Percentiles rank a stretch among this genome's conserved stretches.
These are phyloP conservation scores for Agrenia bidenticulata DNA, from an alignment of 2,888 invertebrate species.

Conservation along the genomic window DNA sequence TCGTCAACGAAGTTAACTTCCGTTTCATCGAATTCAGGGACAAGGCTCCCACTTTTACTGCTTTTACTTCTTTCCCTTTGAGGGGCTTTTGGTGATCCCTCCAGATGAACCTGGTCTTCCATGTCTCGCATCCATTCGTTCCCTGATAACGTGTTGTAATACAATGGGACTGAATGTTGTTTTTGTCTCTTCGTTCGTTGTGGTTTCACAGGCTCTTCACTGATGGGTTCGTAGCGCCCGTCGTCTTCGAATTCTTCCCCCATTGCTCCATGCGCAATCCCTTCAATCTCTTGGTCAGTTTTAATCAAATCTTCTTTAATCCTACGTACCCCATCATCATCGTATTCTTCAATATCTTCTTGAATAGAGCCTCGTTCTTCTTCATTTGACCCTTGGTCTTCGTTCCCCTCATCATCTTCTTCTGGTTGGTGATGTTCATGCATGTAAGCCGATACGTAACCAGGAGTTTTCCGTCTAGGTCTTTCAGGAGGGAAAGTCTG, in stretches of 20 bases:
- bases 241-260: constrained; percentile 42
- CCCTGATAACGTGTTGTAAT: constrained; percentile 52
- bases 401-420: constrained; percentile 22
- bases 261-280: not conserved
- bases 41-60: constrained; percentile 26
- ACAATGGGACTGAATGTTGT: constrained; percentile 36
- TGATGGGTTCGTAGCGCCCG: constrained; percentile 51
- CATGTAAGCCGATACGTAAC: constrained; percentile 50
- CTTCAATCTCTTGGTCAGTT: constrained; percentile 37
- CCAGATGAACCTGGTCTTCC: constrained; percentile 28
- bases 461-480: constrained; percentile 46
- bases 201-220: constrained; percentile 42
- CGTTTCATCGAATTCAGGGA: constrained; percentile 19
- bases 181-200: constrained; percentile 33
- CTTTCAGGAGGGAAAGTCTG: constrained; percentile 53
- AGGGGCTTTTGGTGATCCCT: constrained; percentile 20
- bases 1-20: constrained; percentile 21
- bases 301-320: constrained; percentile 44
- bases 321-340: constrained; percentile 36
- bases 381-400: constrained; percentile 28
- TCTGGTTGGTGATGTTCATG: constrained; percentile 31
- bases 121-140: constrained; percentile 50
- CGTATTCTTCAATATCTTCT: constrained; percentile 27
- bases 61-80: constrained; percentile 32
- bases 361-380: constrained; percentile 27